These are phyloP conservation scores for Liodrosophila aerea DNA, from an alignment of 2,888 invertebrate species.

Conservation along the genomic window DNA sequence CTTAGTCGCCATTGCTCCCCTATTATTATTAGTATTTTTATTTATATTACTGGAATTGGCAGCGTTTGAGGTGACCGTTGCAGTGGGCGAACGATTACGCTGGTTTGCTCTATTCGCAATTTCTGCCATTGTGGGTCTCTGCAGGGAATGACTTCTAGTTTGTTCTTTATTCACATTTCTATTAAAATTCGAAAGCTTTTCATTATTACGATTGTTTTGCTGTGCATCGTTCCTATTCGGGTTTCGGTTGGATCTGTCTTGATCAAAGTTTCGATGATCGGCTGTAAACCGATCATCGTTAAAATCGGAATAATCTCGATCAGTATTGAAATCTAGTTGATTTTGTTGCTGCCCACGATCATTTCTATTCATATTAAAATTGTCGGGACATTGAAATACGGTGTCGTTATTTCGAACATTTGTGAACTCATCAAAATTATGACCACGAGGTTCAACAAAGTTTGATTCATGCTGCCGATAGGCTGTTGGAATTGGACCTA, in stretches of 20 bases:
- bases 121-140: too few species aligned
- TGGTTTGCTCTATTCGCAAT: too few species aligned
- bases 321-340: conserved; percentile 3
- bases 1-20: too few species aligned
- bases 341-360: neutral
- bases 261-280: conserved; percentile 4
- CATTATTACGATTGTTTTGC: neutral
- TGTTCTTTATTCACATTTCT: neutral
- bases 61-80: too few species aligned
- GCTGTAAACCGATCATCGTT: conserved; percentile 4
- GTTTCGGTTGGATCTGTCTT: neutral
- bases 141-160: neutral
- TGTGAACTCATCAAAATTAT: neutral
- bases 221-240: neutral
- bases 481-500: too few species aligned
- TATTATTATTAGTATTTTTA: too few species aligned
- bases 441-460: neutral
- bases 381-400: neutral
- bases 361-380: neutral
- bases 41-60: too few species aligned
- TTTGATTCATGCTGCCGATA: too few species aligned
- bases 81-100: too few species aligned
- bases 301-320: conserved; percentile 11
- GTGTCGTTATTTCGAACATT: neutral
- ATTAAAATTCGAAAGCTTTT: neutral